Evolutionary conservation across 2,888 invertebrate genomes (phyloP), one percentile per base, ranked within the genome.

Genomic region (Aricia artaxerxes): DNA sequence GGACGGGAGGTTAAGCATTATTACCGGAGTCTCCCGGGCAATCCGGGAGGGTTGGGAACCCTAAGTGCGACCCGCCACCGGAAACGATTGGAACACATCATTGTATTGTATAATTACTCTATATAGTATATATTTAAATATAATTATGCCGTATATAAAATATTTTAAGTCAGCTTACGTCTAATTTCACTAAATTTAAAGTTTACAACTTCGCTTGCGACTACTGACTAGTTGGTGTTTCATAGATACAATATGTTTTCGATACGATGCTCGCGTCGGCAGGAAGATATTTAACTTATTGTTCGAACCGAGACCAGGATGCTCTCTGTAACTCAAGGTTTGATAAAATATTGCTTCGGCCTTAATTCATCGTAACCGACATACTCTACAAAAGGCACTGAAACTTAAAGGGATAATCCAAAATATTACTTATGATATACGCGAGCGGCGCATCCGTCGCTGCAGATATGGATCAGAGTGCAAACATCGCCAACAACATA

Each of bases 11-110:
- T n/a, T n/a, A n/a, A n/a, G n/a, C n/a, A n/a, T n/a, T n/a, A n/a
- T n/a, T n/a, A n/a, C n/a, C n/a, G n/a, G n/a, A n/a, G n/a, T n/a
- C n/a, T n/a, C n/a, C n/a, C n/a, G n/a, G n/a, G n/a, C n/a, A n/a
- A n/a, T n/a, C n/a, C n/a, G n/a, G n/a, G n/a, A n/a, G n/a, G n/a
- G n/a, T n/a, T n/a, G n/a, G n/a, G n/a, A n/a, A n/a, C n/a, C n/a
- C n/a, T n/a, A n/a, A 24, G 31, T 31, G 24, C 13, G 88, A 89
- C 85, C 85, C 85, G 88, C 85, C 85, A 87, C 82, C 91, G 92
- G 92, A 93, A 92, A 92, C 82, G 89, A 90, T 82, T 92, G 92
- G 92, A 93, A 93, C 93, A 93, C 93, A 92, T 92, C 83, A 86
- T 85, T 83, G 82, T 84, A 83, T 85, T 83, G 83, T 85, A 83